These are phyloP conservation scores for Tachypleus tridentatus DNA, from an alignment of 1,140 invertebrate genomes.

Conservation along the genomic window DNA sequence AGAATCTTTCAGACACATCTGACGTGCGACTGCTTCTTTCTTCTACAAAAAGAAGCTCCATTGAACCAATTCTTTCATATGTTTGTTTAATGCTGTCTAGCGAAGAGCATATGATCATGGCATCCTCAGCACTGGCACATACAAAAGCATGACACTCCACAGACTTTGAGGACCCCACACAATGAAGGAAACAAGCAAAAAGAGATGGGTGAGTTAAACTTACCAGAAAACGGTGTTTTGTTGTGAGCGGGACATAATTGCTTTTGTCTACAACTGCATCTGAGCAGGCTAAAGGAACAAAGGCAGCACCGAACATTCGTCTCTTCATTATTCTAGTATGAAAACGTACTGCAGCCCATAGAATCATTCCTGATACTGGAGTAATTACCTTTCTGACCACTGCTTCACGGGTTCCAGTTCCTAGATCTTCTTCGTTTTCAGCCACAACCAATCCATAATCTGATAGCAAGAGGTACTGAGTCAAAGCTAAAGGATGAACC, in stretches of 20 bases:
- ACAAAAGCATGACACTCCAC: conserved; percentile 84
- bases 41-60: no score
- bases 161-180: conserved; percentile 46
- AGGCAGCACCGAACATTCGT: conserved; percentile 21
- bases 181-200: conserved; percentile 72
- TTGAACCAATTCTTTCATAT: no score
- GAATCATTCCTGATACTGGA: conserved; percentile 22
- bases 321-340: conserved; percentile 15
- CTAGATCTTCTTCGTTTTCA: conserved; percentile 9
- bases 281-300: conserved; percentile 24
- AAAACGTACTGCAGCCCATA: conserved; percentile 24
- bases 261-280: conserved; percentile 22
- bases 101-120: conserved; percentile 38
- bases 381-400: conserved; percentile 25
- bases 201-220: conserved; percentile 57
- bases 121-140: conserved; percentile 64
- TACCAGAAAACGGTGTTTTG: conserved; percentile 20
- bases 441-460: conserved; percentile 23
- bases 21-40: no score
- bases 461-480: conserved; percentile 18
- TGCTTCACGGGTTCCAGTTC: conserved; percentile 7
- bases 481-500: conserved; percentile 13
- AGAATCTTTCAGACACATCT: no score
- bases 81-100: no score
- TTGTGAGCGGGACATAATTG: conserved; percentile 14